Evolutionary conservation across 2,888 invertebrate species (phyloP).

Genomic region (Pristionchus arcanus): DNA sequence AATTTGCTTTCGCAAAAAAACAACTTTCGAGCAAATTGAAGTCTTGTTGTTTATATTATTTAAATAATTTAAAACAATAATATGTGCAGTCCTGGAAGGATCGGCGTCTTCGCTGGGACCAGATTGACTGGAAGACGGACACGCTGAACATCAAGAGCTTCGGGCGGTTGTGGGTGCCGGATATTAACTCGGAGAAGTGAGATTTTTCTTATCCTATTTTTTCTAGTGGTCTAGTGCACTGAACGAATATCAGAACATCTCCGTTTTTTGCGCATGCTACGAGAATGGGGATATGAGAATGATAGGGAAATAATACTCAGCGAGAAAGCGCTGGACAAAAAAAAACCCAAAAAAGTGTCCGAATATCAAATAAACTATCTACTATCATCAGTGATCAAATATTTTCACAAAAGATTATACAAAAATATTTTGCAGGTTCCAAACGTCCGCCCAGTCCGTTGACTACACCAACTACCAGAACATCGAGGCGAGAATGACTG

Average conservation of each 20-base stretch:
- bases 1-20: too few relatives aligned
- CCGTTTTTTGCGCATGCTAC: too few relatives aligned
- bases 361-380: too few relatives aligned
- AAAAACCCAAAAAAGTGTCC: too few relatives aligned
- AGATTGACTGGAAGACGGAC: conserved; percentile 73
- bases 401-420: neutral
- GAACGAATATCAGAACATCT: too few relatives aligned
- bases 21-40: too few relatives aligned
- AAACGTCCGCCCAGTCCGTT: conserved; percentile 70
- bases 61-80: neutral
- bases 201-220: neutral
- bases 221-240: too few relatives aligned
- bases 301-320: too few relatives aligned
- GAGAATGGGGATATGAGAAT: too few relatives aligned
- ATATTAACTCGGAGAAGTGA: conserved; percentile 73
- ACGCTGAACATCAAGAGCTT: conserved; percentile 67
- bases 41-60: too few relatives aligned
- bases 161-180: conserved; percentile 74
- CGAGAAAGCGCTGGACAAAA: too few relatives aligned
- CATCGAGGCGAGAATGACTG: conserved; percentile 60
- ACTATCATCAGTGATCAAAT: too few relatives aligned
- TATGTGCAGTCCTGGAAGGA: conserved; percentile 73
- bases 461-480: conserved; percentile 73
- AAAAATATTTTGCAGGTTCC: conserved; percentile 63
- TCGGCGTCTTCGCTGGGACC: conserved; percentile 73